These are phyloP conservation scores for Ptilorrhoa leucosticta DNA, from an alignment of 2,113 vertebrate genomes.

Conservation along the genomic window DNA sequence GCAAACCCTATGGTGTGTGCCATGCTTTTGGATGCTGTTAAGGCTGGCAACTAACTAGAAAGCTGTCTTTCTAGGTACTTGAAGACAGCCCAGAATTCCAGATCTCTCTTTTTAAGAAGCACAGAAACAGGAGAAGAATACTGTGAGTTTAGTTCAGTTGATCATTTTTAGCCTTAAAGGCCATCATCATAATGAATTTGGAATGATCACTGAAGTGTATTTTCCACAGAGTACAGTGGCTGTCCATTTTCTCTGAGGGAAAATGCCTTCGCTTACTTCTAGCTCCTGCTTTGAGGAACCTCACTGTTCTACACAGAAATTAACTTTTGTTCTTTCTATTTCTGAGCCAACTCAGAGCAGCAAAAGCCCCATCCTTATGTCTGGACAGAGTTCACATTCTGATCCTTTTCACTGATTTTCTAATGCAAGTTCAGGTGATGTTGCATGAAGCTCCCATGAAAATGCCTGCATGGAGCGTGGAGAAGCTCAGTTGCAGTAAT, in stretches of 20 bases:
- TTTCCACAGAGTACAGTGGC: background rate
- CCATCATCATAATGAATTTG: background rate
- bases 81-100: background rate
- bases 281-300: background rate
- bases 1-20: background rate
- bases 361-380: background rate
- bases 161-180: background rate
- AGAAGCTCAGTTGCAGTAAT: background rate
- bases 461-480: background rate
- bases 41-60: background rate
- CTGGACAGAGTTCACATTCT: background rate
- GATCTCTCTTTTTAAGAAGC: background rate
- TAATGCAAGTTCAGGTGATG: background rate
- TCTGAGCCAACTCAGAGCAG: background rate
- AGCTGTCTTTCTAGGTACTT: background rate
- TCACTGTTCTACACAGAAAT: background rate
- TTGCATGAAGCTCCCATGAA: background rate
- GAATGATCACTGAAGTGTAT: background rate
- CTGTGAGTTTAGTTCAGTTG: background rate
- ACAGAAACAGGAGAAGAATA: background rate
- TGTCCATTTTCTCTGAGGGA: background rate
- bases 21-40: background rate
- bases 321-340: background rate
- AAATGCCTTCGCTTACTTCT: background rate
- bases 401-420: background rate